These are phyloP conservation scores for Notothenia coriiceps DNA, from an alignment of 2,113 vertebrate genomes.

Conservation along the genomic window DNA sequence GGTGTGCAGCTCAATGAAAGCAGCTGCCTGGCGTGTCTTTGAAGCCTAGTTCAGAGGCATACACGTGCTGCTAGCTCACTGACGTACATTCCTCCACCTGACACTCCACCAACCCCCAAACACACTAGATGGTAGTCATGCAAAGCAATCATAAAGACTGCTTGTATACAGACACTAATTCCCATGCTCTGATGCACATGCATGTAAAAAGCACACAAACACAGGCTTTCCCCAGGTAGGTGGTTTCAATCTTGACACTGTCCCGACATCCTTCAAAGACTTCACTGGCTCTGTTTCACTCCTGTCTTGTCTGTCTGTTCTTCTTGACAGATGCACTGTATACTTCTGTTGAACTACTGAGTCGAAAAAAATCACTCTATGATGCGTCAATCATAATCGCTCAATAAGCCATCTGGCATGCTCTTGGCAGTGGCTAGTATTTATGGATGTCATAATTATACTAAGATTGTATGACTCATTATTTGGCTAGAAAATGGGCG, in stretches of 20 bases:
- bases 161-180: slow-evolving; percentile 14
- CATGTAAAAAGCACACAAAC: not conserved
- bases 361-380: slow-evolving; percentile 47
- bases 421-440: slow-evolving; percentile 38
- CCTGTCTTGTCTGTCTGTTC: slow-evolving; percentile 49
- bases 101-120: slow-evolving; percentile 9
- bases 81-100: slow-evolving; percentile 46
- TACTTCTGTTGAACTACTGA: slow-evolving; percentile 59
- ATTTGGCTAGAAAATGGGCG: slow-evolving; percentile 25
- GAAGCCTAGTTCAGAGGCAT: slow-evolving; percentile 68
- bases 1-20: slow-evolving; percentile 53
- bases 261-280: slow-evolving; percentile 55
- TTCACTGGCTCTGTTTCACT: slow-evolving; percentile 48
- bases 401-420: slow-evolving; percentile 64
- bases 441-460: slow-evolving; percentile 50
- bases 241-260: slow-evolving; percentile 36
- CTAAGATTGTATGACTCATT: slow-evolving; percentile 38
- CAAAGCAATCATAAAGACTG: slow-evolving; percentile 20
- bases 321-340: slow-evolving; percentile 56
- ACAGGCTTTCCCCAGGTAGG: slow-evolving; percentile 29
- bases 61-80: slow-evolving; percentile 47
- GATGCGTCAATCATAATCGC: slow-evolving; percentile 59
- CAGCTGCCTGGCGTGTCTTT: slow-evolving; percentile 63
- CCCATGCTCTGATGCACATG: not conserved
- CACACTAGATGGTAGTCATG: not conserved